Conservation (phyloP, 2,113 vertebrate species). For the Aleadryas rufinucha region DNA sequence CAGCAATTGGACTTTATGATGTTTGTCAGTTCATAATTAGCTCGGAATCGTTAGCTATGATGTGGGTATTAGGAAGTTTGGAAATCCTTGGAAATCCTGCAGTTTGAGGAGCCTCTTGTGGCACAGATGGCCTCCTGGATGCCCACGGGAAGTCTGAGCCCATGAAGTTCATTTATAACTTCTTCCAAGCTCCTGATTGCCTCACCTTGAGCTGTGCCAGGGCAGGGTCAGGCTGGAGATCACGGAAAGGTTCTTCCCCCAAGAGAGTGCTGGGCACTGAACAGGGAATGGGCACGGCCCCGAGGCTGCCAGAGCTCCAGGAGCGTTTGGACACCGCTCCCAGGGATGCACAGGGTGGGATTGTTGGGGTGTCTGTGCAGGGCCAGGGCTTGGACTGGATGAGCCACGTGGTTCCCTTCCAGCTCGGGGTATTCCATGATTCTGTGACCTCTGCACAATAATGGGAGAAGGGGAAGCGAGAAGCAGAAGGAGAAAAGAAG, state of each 20-base stretch:
- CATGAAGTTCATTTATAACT: neutral
- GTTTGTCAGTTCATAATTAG: slow-evolving; percentile 9
- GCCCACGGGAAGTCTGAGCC: neutral
- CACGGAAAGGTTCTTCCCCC: neutral
- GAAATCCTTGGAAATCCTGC: neutral
- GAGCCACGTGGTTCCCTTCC: neutral
- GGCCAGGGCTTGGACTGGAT: fast-evolving
- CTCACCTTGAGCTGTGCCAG: neutral
- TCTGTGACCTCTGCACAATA: neutral
- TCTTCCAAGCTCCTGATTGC: neutral
- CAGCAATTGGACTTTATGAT: neutral
- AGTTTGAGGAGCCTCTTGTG: neutral
- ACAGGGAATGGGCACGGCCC: neutral
- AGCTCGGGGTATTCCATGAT: too few species aligned
- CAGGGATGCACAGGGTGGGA: neutral
- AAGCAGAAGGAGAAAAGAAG: neutral
- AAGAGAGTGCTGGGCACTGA: neutral
- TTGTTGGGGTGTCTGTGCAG: neutral
- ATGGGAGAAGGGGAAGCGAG: neutral
- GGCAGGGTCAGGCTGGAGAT: fast-evolving
- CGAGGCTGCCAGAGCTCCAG: neutral
- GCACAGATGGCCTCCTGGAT: too few species aligned
- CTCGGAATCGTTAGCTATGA: neutral
- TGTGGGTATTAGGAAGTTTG: neutral
- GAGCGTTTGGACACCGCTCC: fast-evolving